These are phyloP conservation scores for Chrysolophus pictus DNA, from an alignment of 2,797 vertebrate genomes.

Conservation along the genomic window DNA sequence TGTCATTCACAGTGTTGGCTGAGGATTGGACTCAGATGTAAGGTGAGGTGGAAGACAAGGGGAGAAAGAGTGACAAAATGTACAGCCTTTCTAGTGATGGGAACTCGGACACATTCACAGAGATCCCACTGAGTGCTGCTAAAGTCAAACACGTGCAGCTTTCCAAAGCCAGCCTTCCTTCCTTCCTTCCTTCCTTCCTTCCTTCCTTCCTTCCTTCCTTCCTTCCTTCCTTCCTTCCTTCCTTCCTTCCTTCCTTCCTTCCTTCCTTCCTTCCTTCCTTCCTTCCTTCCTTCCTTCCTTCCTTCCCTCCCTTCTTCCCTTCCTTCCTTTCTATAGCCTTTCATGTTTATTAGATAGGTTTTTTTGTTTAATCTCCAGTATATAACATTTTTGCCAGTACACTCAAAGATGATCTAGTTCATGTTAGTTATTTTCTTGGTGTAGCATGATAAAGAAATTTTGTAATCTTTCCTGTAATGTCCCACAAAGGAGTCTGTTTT, in stretches of 20 bases:
- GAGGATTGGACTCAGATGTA: not conserved
- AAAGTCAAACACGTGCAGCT: not conserved
- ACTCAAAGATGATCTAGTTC: not conserved
- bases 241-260: no score
- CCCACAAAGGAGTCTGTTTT: constrained; percentile 19
- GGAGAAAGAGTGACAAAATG: not conserved
- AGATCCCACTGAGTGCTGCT: not conserved
- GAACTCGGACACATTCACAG: not conserved
- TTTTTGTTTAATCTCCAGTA: not conserved
- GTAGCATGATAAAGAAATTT: not conserved
- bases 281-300: no score
- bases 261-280: no score
- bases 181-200: no score
- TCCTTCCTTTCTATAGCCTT: not conserved
- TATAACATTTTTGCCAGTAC: not conserved
- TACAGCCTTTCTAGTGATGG: not conserved
- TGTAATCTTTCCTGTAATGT: not conserved
- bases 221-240: no score
- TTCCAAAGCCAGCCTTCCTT: not conserved
- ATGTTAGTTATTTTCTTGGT: not conserved
- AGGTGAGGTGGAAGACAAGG: not conserved
- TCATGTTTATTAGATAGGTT: not conserved
- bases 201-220: no score
- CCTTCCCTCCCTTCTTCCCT: not conserved
- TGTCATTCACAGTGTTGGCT: not conserved